phyloP scores from a whole-genome alignment of 2,113 vertebrate genomes.

The Pseudopodoces humilis region DNA sequence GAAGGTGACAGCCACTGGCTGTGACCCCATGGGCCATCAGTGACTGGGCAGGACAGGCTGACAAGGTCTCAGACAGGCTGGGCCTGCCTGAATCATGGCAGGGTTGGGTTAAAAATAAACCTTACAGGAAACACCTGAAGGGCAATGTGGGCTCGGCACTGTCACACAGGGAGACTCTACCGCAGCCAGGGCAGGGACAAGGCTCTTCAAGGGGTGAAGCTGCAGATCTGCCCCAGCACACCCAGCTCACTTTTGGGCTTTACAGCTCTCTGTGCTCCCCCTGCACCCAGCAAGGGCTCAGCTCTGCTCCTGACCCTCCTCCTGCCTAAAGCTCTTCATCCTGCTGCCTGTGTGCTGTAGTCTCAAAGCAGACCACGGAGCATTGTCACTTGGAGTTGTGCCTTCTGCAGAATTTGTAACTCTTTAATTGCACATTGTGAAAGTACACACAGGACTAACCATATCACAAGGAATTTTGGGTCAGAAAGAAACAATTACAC shows the following conservation, averaged over 20 bases:
- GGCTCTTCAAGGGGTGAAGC: no score
- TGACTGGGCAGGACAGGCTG: background rate
- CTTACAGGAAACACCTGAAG: background rate
- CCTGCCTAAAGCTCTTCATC: background rate
- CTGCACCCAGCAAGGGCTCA: background rate
- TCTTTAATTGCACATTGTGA: background rate
- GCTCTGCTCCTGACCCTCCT: background rate
- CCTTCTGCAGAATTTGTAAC: background rate
- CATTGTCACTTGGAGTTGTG: background rate
- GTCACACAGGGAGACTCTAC: background rate
- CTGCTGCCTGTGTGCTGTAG: background rate
- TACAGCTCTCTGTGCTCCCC: background rate
- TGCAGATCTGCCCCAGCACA: background rate
- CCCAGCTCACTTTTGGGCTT: accelerated
- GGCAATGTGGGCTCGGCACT: background rate
- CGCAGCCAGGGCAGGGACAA: background rate
- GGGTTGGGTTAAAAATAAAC: background rate
- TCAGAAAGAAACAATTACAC: background rate
- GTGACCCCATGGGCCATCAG: background rate
- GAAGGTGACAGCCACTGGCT: background rate
- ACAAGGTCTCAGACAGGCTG: background rate
- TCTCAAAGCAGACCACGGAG: background rate
- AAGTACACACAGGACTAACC: background rate
- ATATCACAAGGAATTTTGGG: background rate
- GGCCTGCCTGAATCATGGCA: accelerated